Conservation (phyloP, 2,113 vertebrate genomes). For the Hippotragus niger region DNA sequence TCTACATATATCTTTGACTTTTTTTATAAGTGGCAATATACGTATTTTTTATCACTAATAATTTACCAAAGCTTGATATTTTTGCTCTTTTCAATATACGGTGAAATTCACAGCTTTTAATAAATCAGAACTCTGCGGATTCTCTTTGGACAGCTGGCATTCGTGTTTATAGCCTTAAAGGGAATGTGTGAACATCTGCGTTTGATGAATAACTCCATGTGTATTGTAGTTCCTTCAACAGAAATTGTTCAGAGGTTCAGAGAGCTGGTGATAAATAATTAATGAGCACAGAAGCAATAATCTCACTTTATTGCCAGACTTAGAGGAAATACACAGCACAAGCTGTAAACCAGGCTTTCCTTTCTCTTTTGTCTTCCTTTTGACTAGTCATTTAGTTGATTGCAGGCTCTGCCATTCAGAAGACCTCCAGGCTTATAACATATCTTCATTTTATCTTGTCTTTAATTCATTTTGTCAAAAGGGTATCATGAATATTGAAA, state of each 20-base stretch:
- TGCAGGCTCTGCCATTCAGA: slow-evolving; percentile 6
- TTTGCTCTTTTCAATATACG: slow-evolving; percentile 53
- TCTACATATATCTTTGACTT: not conserved
- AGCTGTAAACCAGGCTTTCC: slow-evolving; percentile 43
- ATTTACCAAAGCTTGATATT: slow-evolving; percentile 25
- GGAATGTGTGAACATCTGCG: slow-evolving; percentile 72
- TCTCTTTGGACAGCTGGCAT: slow-evolving; percentile 72
- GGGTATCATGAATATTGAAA: slow-evolving; percentile 37
- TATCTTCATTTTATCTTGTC: slow-evolving; percentile 52
- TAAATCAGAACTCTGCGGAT: slow-evolving; percentile 72
- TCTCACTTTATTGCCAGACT: slow-evolving; percentile 64
- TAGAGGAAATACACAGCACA: slow-evolving; percentile 17
- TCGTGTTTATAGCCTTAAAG: slow-evolving; percentile 71
- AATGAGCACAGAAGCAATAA: slow-evolving; percentile 51
- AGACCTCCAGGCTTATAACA: slow-evolving; percentile 41
- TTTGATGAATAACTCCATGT: slow-evolving; percentile 71
- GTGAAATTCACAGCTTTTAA: slow-evolving; percentile 47
- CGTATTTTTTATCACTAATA: slow-evolving; percentile 39
- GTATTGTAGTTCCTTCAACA: slow-evolving; percentile 54
- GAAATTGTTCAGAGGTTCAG: slow-evolving; percentile 61
- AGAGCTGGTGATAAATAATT: slow-evolving; percentile 75
- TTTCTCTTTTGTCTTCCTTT: slow-evolving; percentile 48
- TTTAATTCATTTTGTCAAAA: slow-evolving; percentile 59
- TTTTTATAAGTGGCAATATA: not conserved
- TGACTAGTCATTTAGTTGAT: slow-evolving; percentile 44